Base-by-base conservation (phyloP, 1,140 invertebrate genomes). In the Adoxophyes honmai region DNA sequence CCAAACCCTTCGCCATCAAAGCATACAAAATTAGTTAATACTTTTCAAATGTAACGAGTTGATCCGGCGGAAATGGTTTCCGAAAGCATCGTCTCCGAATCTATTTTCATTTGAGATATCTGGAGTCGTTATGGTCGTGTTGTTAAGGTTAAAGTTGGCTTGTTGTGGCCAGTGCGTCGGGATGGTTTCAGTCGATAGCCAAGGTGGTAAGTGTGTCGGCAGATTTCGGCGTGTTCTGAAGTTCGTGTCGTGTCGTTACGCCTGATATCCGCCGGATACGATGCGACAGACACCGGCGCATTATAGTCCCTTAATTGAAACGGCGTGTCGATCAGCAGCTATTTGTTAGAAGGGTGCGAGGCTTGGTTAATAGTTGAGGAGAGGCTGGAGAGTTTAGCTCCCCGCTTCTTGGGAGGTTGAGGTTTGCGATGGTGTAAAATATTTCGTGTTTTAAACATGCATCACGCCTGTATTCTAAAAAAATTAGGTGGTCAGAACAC, bases 261-360 rank as follows among this genome's bases (percentile, higher is more conserved):
- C 58, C 64, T 72, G 73, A 81, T 81, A 84, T 88, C 85, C 85
- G 85, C 60, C 80, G 85, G 85, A 88, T 80, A 86, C 71, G 78
- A 60, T 62, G 52, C 62, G 68, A 28, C 60, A 70, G 73, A 75
- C 77, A 78, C 70, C 67, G 59, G 42, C 57, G 72, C 68, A 70
- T 78, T 75, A 82, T 76, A 80, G 74, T 75, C 72, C 59, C 73
- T 73, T 86, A 84, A 88, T 86, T 84, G 82, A 83, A 82, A 71
- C 76, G 73, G 75, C 66, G 75, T 80, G 81, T 71, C 74, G 74
- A 82, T 87, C 81, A 78, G 76, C 56, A 59, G 52, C 68, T 70
- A 65, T 73, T 73, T 71, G 64, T 66, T 63, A 52, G 57, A 10
- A 38, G 57, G 63, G 61, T 65, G 52, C 52, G 48, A 55, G 48